Evolutionary conservation across 2,113 vertebrate genomes (phyloP), one percentile per base, ranked within the genome.

Genomic region (Phaethon lepturus): DNA sequence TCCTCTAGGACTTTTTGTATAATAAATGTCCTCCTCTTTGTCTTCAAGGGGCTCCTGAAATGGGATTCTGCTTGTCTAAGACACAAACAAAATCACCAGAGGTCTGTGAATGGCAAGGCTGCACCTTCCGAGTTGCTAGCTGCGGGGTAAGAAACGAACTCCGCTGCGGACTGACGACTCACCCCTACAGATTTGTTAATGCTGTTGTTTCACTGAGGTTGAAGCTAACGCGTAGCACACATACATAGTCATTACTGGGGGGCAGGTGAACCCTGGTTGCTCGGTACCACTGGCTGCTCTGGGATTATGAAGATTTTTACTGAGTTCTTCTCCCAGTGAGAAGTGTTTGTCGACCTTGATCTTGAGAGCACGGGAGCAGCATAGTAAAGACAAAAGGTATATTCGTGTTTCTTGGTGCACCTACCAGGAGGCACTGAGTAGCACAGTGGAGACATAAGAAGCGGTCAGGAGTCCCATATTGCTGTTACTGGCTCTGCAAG

Each of bases 201-300:
- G 16, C 33, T 74, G 13, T 19, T 78, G 4, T 66, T 93, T 75
- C 56, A 38, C 19, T 0, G 5, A 50, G n/a, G 63, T 11, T 35
- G 52, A 67, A 82, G 22, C 9, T 9, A 58, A 17, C 3, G 13
- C 1, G 1, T 25, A 62, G 20, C 31, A 73, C 0, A 7, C 8
- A 35, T 11, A 29, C 0, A 0, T 5, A 68, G 38, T 6, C 17
- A 53, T 60, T 68, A 31, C 0, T 42, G n/a, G 26, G 55, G 25
- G 38, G 20, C 28, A 42, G 38, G 25, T 66, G 33, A 72, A 64
- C 29, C 17, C 10, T 1, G 0, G 3, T 11, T 49, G 25, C 47
- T 84, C 80, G 53, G 10, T 82, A 49, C 31, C 44, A 68, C 19
- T 1, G 2, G 4, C 17, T 60, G 33, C 10, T 64, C 19, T 40